Evolutionary conservation across 2,113 vertebrate species (phyloP).

Genomic region (Ophthalmolycus amberensis): DNA sequence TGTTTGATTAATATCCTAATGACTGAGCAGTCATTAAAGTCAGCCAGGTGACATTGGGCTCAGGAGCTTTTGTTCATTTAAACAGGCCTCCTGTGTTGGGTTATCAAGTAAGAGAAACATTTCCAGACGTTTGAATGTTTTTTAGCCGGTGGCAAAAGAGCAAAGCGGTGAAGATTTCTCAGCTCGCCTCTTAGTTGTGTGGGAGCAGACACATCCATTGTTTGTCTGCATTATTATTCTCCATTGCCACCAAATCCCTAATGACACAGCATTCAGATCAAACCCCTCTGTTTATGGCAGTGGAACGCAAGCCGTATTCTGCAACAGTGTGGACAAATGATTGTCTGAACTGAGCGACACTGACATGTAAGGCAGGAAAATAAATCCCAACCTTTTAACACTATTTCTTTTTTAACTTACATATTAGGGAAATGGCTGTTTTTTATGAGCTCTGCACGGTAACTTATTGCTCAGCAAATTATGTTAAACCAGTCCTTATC

Average conservation of each 20-base stretch:
- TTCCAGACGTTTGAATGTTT: slow-evolving; percentile 22
- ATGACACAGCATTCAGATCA: slow-evolving; percentile 57
- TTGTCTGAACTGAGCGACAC: slow-evolving; percentile 28
- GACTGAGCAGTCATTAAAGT: slow-evolving; percentile 19
- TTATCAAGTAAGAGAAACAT: slow-evolving; percentile 24
- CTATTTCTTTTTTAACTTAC: background rate
- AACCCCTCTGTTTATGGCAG: slow-evolving; percentile 43
- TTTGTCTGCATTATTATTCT: slow-evolving; percentile 63
- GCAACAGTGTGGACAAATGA: slow-evolving; percentile 11
- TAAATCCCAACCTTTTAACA: background rate
- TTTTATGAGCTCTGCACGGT: background rate
- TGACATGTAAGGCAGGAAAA: background rate
- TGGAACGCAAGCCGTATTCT: slow-evolving; percentile 8
- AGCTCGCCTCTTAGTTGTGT: slow-evolving; percentile 50
- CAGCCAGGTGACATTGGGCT: slow-evolving; percentile 8
- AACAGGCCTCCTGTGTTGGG: slow-evolving; percentile 28
- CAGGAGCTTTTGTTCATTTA: background rate
- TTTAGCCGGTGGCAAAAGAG: slow-evolving; percentile 34
- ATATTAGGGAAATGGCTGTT: background rate
- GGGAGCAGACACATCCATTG: slow-evolving; percentile 50
- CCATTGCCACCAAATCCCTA: slow-evolving; percentile 49
- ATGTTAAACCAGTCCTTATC: background rate
- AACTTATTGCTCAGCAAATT: background rate
- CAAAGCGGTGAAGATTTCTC: slow-evolving; percentile 37
- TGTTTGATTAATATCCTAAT: slow-evolving; percentile 18